Conservation (phyloP, 37 sponge, comb jelly and placozoan species). For the Ephydatia muelleri region DNA sequence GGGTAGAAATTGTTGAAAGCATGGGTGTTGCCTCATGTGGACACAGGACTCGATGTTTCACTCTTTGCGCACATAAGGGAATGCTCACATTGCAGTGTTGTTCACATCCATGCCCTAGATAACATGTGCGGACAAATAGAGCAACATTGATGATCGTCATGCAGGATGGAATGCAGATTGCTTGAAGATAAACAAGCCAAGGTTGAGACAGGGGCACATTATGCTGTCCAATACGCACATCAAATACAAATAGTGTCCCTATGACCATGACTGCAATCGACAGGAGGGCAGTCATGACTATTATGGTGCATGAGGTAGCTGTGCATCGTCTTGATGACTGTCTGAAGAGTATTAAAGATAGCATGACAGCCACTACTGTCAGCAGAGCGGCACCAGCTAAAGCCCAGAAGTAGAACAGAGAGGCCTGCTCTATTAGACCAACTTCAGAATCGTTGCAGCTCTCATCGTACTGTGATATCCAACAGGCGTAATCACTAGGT, state of each 20-base stretch:
- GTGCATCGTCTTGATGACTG: background rate
- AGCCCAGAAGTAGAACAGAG: background rate
- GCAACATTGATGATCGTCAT: background rate
- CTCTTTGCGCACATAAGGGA: background rate
- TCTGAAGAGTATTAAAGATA: background rate
- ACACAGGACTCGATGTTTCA: background rate
- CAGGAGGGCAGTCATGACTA: too few relatives aligned
- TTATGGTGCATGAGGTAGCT: too few relatives aligned
- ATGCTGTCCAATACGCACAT: background rate
- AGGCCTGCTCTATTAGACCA: background rate
- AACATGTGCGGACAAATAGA: background rate
- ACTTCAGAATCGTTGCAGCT: background rate
- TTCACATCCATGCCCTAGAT: background rate
- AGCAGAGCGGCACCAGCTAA: background rate
- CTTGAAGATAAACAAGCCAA: background rate
- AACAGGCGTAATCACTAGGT: background rate
- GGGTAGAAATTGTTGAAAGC: background rate
- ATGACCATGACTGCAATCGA: too few relatives aligned
- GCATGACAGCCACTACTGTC: background rate
- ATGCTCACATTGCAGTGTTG: background rate
- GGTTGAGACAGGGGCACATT: background rate
- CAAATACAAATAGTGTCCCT: background rate
- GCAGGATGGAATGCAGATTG: background rate
- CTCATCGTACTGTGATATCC: background rate
- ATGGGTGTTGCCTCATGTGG: background rate